A percentile compares a stretch with the other conserved stretches of the same genome.
These are phyloP conservation scores for Himalopsyche kuldschensis DNA, from an alignment of 2,888 invertebrate species.

Conservation along the genomic window DNA sequence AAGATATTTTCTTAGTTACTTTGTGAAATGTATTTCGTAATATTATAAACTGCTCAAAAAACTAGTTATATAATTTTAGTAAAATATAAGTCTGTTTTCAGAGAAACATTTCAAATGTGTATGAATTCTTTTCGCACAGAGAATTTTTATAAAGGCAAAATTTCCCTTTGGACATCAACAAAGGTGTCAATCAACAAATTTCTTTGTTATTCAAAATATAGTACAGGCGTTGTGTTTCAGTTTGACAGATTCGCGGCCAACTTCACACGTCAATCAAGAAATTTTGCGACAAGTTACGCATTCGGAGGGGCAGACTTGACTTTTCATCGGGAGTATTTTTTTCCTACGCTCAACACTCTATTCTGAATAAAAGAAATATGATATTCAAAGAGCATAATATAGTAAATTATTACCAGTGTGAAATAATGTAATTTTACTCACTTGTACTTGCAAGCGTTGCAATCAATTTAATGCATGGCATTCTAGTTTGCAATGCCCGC, in stretches of 20 bases:
- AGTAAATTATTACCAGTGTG: no score
- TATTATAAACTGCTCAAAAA: no score
- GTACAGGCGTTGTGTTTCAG: slow-evolving; percentile 21
- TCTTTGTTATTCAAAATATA: slow-evolving; percentile 20
- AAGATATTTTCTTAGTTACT: no score
- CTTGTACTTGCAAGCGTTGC: no score
- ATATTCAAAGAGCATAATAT: background rate
- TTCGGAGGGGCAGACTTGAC: background rate
- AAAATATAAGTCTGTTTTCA: background rate
- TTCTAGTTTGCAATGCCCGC: no score
- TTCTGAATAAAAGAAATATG: background rate
- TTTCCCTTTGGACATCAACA: slow-evolving; percentile 10
- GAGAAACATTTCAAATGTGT: background rate
- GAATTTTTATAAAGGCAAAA: slow-evolving; percentile 9
- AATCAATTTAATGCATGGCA: no score
- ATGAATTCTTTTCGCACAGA: background rate
- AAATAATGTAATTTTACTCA: no score
- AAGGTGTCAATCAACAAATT: slow-evolving; percentile 27
- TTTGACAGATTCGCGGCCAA: background rate
- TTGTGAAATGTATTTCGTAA: no score
- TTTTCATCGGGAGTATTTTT: background rate
- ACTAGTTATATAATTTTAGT: no score
- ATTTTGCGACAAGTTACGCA: slow-evolving; percentile 10
- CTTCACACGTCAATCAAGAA: slow-evolving; percentile 27
- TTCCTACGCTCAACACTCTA: background rate